Conservation (phyloP, 2,888 invertebrate genomes). For the Zonitis immaculata region DNA sequence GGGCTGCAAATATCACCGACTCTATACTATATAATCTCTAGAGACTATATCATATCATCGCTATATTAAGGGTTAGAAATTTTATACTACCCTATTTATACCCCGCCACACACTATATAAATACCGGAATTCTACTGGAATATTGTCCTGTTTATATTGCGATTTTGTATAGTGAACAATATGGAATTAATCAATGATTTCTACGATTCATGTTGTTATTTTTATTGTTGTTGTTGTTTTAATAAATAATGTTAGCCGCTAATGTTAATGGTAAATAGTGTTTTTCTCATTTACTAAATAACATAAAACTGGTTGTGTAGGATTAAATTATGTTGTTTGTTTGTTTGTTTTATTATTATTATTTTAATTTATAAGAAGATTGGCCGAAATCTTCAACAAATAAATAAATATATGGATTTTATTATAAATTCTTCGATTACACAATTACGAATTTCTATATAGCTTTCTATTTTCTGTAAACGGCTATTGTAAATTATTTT, state of each 20-base stretch:
- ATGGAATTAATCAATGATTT: too few relatives aligned
- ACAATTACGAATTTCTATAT: slow-evolving; percentile 9
- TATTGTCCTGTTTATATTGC: neutral
- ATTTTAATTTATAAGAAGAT: too few relatives aligned
- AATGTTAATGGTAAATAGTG: slow-evolving; percentile 13
- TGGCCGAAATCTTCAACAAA: too few relatives aligned
- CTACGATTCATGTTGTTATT: too few relatives aligned
- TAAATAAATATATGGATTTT: slow-evolving; percentile 6
- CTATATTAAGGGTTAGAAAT: slow-evolving; percentile 40
- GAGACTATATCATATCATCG: slow-evolving; percentile 53
- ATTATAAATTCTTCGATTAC: slow-evolving; percentile 10
- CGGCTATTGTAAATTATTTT: neutral
- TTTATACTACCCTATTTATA: neutral
- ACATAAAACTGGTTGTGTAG: neutral
- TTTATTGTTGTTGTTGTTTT: too few relatives aligned
- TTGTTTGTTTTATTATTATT: neutral
- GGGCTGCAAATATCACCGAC: slow-evolving; percentile 66
- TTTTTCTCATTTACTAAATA: too few relatives aligned
- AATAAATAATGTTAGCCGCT: slow-evolving; percentile 16
- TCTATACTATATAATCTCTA: slow-evolving; percentile 55
- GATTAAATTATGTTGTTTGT: neutral
- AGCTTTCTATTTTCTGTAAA: slow-evolving; percentile 20
- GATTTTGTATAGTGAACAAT: slow-evolving; percentile 17
- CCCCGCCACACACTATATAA: neutral
- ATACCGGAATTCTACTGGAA: neutral